Conservation (phyloP, 2,888 invertebrate species). For the Drosophila mimetica region DNA sequence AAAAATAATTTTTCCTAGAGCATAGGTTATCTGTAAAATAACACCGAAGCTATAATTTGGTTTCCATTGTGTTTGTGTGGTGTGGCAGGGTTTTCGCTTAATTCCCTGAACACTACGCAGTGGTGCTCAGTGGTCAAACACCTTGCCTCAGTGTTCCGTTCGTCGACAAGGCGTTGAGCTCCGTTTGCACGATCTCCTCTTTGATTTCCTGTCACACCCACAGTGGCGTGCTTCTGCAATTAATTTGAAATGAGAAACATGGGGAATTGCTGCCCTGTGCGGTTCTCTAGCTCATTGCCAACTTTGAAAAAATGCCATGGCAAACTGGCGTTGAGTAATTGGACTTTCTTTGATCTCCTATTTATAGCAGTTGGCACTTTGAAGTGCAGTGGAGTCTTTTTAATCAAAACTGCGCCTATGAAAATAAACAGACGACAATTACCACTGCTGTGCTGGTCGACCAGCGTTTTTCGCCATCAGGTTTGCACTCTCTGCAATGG, state of each 20-base stretch:
- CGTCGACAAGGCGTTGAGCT: constrained; percentile 14
- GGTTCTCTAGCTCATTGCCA: constrained; percentile 77
- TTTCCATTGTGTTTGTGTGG: no score
- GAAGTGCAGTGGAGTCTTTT: constrained; percentile 52
- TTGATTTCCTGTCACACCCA: constrained; percentile 75
- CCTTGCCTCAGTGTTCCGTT: constrained; percentile 39
- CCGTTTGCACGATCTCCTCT: constrained; percentile 53
- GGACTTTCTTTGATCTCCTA: constrained; percentile 73
- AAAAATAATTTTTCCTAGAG: no score
- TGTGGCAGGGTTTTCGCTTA: no score
- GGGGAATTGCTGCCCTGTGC: constrained; percentile 22
- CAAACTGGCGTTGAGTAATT: constrained; percentile 73
- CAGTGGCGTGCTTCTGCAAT: constrained; percentile 53
- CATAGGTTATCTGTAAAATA: no score
- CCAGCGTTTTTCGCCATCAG: not conserved
- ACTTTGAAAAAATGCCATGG: constrained; percentile 67
- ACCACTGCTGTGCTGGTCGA: constrained; percentile 11
- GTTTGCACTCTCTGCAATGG: no score
- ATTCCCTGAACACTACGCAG: no score
- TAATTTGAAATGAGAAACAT: constrained; percentile 60
- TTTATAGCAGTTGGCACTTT: constrained; percentile 65
- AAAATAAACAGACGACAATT: constrained; percentile 34
- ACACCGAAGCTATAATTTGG: no score
- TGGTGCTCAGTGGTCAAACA: constrained; percentile 52
- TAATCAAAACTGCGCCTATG: constrained; percentile 50